These are phyloP conservation scores for Agelas oroides DNA, from an alignment of 37 sponge, comb jelly and placozoan genomes.

Conservation along the genomic window DNA sequence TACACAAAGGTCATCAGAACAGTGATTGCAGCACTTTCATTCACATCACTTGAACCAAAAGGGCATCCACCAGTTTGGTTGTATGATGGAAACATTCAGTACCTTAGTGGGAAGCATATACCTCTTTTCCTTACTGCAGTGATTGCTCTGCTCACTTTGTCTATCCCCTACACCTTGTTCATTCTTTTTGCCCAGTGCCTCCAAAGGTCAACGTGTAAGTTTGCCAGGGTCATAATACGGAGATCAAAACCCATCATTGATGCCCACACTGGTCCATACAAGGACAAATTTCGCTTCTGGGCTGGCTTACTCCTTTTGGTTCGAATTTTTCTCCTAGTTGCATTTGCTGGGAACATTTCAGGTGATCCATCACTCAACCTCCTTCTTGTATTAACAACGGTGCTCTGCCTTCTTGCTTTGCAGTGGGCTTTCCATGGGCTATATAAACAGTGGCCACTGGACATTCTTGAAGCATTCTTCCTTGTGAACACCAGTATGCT, in stretches of 20 bases:
- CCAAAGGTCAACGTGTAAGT: not conserved
- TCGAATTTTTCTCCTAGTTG: not conserved
- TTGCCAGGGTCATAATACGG: not conserved
- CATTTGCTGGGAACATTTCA: not conserved
- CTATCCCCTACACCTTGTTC: not conserved
- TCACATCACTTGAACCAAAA: not conserved
- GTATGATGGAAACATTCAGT: not conserved
- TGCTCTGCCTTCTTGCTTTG: not conserved
- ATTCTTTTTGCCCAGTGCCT: not conserved
- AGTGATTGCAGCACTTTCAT: not conserved
- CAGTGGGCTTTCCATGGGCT: slow-evolving; percentile 7
- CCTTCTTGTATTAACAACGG: too few species aligned
- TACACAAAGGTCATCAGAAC: not conserved
- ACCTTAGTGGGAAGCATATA: not conserved
- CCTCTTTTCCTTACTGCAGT: not conserved
- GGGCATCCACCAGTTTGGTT: not conserved
- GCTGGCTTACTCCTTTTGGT: not conserved
- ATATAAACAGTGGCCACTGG: not conserved
- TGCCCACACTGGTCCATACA: slow-evolving; percentile 15
- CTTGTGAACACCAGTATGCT: not conserved
- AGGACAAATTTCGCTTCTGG: slow-evolving; percentile 12
- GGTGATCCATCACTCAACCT: not conserved
- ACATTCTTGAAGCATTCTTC: not conserved
- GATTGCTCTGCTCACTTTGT: not conserved
- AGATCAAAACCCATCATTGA: slow-evolving; percentile 1